Percentiles rank a stretch among this genome's conserved stretches.
Conservation (phyloP, 2,113 vertebrate species). For the Pseudorasbora parva region DNA sequence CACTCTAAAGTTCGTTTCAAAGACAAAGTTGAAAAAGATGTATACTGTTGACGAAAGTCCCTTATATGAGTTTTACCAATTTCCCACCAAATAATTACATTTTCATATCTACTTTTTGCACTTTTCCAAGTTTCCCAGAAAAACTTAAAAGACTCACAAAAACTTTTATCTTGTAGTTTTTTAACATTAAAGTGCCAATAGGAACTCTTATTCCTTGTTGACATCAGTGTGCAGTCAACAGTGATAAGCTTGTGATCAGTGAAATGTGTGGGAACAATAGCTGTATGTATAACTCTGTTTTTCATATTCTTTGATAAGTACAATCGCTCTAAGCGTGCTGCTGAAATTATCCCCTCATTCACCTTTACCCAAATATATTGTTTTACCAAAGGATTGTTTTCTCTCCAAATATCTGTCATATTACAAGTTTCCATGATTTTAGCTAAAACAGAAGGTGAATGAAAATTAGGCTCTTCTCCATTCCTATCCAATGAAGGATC, state of each 20-base stretch:
- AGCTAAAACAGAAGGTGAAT: too few species aligned
- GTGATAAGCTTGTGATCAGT: background rate
- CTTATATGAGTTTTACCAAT: too few species aligned
- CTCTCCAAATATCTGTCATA: background rate
- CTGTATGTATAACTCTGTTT: background rate
- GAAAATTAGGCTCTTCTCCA: too few species aligned
- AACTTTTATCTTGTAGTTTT: background rate
- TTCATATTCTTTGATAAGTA: background rate
- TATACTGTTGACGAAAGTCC: too few species aligned
- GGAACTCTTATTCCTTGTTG: background rate
- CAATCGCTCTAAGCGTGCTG: background rate
- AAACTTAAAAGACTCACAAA: background rate
- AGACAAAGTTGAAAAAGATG: too few species aligned
- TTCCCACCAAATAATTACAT: constrained; percentile 1
- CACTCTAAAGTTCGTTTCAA: too few species aligned
- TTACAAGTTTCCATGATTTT: too few species aligned
- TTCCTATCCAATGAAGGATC: too few species aligned
- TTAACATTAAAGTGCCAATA: background rate
- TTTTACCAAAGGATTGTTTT: background rate
- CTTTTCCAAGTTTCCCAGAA: too few species aligned
- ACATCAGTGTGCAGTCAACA: background rate
- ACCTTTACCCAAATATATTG: background rate
- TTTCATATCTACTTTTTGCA: background rate
- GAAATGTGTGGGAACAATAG: background rate
- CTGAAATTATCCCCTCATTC: background rate